Base-by-base conservation (phyloP, 2,113 vertebrate genomes). In the Dicerorhinus sumatrensis region DNA sequence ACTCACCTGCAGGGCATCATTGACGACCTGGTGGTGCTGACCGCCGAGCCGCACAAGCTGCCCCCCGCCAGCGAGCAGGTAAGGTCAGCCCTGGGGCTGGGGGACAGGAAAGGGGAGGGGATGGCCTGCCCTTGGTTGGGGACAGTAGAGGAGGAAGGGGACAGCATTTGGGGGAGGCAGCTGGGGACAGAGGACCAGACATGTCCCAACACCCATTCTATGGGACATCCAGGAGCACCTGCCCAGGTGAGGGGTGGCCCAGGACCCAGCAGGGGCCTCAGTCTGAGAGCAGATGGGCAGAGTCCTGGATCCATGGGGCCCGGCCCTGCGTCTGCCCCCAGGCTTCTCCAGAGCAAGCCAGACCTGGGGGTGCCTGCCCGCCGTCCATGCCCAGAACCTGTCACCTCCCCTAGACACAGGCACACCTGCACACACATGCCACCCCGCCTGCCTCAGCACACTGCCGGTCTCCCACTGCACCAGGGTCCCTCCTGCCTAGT, bases 1-100 rank as follows among this genome's bases (percentile, higher is more conserved):
- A 99, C 99, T 10, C 99, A 99, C 97, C 98, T 99, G n/a, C 99
- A 99, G 98, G 99, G 99, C 96, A 99, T 99, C 98, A 99, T 99
- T 5, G 99, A 99, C 93, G 99, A 99, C 98, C 99, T 99, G 97
- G 99, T 99, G 72, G 98, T 99, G 94, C 98, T 99, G 98, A 99
- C 99, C 0, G 99, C 99, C 0, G 99, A 99, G 91, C 99, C 99
- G 5, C 99, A 99, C 98, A 99, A 99, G 98, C 99, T 99, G 98
- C 99, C 99, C 8, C 99, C 99, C 0, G 99, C 99, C 98, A 99
- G 99, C 1, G 99, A 99, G 98, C 99, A 99, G 99, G 99, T 99
- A 56, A 84, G 96, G 0, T 29, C n/a, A 29, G 75, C n/a, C 51
- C 83, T 25, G 17, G 51, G 48, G 31, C 48, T 6, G 1, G 39